These are phyloP conservation scores for Liopterus haemorrhoidalis DNA, from an alignment of 2,888 invertebrate species.

Conservation along the genomic window DNA sequence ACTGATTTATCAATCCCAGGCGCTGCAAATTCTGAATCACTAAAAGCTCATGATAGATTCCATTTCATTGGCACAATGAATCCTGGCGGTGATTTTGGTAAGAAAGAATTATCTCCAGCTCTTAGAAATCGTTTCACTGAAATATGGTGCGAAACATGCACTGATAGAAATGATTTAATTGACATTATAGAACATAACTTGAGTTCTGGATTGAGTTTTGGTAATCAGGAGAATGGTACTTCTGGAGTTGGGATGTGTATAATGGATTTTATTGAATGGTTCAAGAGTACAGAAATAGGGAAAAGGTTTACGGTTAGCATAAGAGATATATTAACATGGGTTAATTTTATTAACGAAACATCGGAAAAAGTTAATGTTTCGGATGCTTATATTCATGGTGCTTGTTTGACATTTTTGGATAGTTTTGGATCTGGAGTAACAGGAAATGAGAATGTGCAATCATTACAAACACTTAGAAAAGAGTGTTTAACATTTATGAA, in stretches of 20 bases:
- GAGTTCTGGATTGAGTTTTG: slow-evolving; percentile 48
- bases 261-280: slow-evolving; percentile 75
- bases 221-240: slow-evolving; percentile 50
- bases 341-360: slow-evolving; percentile 74
- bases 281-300: slow-evolving; percentile 65
- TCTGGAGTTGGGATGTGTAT: slow-evolving; percentile 63
- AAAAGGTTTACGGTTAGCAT: slow-evolving; percentile 76
- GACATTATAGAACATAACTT: slow-evolving; percentile 79
- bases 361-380: slow-evolving; percentile 45
- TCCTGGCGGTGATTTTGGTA: slow-evolving; percentile 98
- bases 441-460: slow-evolving; percentile 53
- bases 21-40: slow-evolving; percentile 49
- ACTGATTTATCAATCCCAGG: slow-evolving; percentile 53
- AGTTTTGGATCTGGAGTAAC: slow-evolving; percentile 81
- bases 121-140: slow-evolving; percentile 96
- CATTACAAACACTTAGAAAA: slow-evolving; percentile 43
- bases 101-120: slow-evolving; percentile 97
- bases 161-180: slow-evolving; percentile 65
- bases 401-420: slow-evolving; percentile 85
- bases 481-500: slow-evolving; percentile 55
- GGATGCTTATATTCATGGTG: slow-evolving; percentile 82
- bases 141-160: slow-evolving; percentile 89
- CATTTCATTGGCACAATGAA: slow-evolving; percentile 98
- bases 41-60: slow-evolving; percentile 67
- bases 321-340: slow-evolving; percentile 89